These are phyloP conservation scores for Sarcophaga peregrina DNA, from an alignment of 1,140 invertebrate genomes.

Conservation along the genomic window DNA sequence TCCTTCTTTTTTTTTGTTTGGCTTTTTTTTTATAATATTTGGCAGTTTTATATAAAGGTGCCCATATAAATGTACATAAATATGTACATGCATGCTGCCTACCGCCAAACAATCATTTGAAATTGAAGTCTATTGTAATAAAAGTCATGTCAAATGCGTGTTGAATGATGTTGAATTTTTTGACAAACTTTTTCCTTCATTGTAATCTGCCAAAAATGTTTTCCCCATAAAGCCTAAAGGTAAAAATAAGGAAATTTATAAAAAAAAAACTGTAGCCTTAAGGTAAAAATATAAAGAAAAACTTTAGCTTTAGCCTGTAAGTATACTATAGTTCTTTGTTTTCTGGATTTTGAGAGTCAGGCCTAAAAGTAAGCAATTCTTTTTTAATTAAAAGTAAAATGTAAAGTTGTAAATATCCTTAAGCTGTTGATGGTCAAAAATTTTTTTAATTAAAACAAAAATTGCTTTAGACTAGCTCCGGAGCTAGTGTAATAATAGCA, in stretches of 20 bases:
- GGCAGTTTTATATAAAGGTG: not conserved
- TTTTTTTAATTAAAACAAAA: too few species aligned
- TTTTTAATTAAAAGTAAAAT: not conserved
- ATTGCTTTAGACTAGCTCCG: too few species aligned
- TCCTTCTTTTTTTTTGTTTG: too few species aligned
- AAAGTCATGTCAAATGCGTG: conserved; percentile 40
- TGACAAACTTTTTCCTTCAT: conserved; percentile 5
- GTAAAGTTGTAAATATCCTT: not conserved
- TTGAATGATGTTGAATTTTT: conserved; percentile 30
- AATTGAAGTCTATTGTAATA: conserved; percentile 38
- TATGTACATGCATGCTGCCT: too few species aligned
- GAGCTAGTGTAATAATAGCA: too few species aligned
- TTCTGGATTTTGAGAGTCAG: not conserved
- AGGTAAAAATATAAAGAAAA: not conserved
- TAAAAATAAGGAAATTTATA: conserved; percentile 20
- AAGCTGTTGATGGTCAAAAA: not conserved
- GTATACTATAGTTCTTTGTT: not conserved
- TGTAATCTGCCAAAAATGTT: not conserved
- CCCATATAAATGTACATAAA: not conserved
- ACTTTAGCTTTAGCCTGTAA: not conserved
- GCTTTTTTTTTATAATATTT: too few species aligned
- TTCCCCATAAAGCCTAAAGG: not conserved
- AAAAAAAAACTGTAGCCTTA: conserved; percentile 17
- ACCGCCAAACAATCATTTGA: not conserved
- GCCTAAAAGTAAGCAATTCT: not conserved